Conservation (phyloP, 1,140 invertebrate genomes). For the Bombyx mori region DNA sequence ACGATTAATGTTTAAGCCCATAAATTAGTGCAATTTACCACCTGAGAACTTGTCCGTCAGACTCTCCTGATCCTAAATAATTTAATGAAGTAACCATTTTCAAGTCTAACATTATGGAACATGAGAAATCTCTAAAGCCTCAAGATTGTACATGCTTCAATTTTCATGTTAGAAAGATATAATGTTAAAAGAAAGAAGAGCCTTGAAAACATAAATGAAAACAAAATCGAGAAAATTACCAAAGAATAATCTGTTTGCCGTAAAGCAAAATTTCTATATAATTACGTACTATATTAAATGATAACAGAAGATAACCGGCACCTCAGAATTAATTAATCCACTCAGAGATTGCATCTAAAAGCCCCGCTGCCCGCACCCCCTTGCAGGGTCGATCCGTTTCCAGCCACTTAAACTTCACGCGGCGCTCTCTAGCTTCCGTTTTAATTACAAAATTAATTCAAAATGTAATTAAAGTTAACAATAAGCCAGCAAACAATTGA, state of each 20-base stretch:
- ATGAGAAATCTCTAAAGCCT: neutral
- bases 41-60: too few relatives aligned
- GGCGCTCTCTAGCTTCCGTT: constrained; percentile 68
- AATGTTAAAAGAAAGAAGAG: neutral
- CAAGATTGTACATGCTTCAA: too few relatives aligned
- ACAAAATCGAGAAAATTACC: neutral
- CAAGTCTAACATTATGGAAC: neutral
- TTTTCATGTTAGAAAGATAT: too few relatives aligned
- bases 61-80: too few relatives aligned
- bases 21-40: too few relatives aligned
- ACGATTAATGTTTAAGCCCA: too few relatives aligned
- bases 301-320: constrained; percentile 67
- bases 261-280: constrained; percentile 43
- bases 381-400: constrained; percentile 64
- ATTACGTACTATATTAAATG: constrained; percentile 64
- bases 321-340: constrained; percentile 71
- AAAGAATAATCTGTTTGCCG: constrained; percentile 21
- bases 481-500: constrained; percentile 71
- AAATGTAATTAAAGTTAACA: constrained; percentile 72
- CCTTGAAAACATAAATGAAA: neutral
- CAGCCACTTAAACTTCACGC: constrained; percentile 71
- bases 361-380: constrained; percentile 39
- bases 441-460: constrained; percentile 73
- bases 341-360: constrained; percentile 69
- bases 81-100: neutral